Percentiles rank a stretch among this genome's conserved stretches.
Evolutionary conservation across 2,797 vertebrate species (phyloP).

Genomic region (Kryptolebias ocellatus): DNA sequence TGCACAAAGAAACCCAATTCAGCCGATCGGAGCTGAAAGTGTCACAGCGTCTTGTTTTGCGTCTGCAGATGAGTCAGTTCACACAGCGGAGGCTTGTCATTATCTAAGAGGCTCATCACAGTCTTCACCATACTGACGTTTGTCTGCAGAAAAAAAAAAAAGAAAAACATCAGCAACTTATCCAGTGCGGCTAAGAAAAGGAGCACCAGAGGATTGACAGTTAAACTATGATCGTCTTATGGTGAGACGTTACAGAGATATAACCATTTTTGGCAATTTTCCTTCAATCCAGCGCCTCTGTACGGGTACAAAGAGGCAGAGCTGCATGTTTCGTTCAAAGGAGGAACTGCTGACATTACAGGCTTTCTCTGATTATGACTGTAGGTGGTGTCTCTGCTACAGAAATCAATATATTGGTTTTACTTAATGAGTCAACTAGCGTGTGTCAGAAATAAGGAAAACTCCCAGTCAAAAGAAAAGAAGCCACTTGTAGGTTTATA

Average conservation of each 20-base stretch:
- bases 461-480: background rate
- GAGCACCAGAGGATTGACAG: too few species aligned
- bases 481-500: background rate
- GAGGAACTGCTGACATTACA: conserved; percentile 6
- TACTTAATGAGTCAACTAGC: conserved; percentile 22
- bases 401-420: conserved; percentile 34
- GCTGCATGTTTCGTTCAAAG: background rate
- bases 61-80: conserved; percentile 26
- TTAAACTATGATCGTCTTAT: too few species aligned
- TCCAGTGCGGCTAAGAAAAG: background rate
- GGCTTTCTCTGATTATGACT: conserved; percentile 16
- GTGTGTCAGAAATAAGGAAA: conserved; percentile 10
- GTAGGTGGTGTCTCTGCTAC: conserved; percentile 17
- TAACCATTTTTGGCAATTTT: background rate
- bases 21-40: conserved; percentile 10
- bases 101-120: conserved; percentile 1
- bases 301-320: background rate
- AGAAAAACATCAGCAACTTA: background rate
- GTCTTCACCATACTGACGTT: background rate
- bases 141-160: background rate
- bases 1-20: conserved; percentile 6
- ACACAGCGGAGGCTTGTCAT: conserved; percentile 9
- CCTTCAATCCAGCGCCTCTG: background rate
- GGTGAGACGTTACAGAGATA: too few species aligned
- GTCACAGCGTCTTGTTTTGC: conserved; percentile 4